Conservation (phyloP, 2,113 vertebrate species). For the Paradoxurus hermaphroditus region DNA sequence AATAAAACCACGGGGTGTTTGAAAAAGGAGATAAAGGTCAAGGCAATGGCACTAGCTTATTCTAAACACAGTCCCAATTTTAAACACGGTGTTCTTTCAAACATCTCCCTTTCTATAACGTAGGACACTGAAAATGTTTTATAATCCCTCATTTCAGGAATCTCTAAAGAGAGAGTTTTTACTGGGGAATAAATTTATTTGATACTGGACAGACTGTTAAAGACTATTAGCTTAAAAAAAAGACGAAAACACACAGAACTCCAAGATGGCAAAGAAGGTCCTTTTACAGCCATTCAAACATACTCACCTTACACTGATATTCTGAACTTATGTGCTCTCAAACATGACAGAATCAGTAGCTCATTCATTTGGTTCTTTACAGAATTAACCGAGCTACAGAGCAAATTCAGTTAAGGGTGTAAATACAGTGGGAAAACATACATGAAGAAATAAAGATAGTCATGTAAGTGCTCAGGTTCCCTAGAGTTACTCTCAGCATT, state of each 20-base stretch:
- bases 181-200: conserved; percentile 14
- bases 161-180: neutral
- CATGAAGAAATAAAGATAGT: neutral
- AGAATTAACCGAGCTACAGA: neutral
- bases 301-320: neutral
- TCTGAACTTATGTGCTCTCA: neutral
- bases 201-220: neutral
- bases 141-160: neutral
- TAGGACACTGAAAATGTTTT: neutral
- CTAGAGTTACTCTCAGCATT: conserved; percentile 49
- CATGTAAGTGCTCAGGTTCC: neutral
- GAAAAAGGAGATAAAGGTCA: neutral
- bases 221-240: neutral
- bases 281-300: neutral
- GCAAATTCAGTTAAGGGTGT: neutral
- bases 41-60: neutral
- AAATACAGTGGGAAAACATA: conserved; percentile 25
- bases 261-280: neutral
- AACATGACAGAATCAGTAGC: neutral
- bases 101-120: neutral
- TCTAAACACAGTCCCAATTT: neutral
- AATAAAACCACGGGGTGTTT: neutral
- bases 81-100: neutral
- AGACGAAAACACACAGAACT: neutral
- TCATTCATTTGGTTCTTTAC: neutral